These are phyloP conservation scores for Hippocampus zosterae DNA, from an alignment of 2,113 vertebrate species.

Conservation along the genomic window DNA sequence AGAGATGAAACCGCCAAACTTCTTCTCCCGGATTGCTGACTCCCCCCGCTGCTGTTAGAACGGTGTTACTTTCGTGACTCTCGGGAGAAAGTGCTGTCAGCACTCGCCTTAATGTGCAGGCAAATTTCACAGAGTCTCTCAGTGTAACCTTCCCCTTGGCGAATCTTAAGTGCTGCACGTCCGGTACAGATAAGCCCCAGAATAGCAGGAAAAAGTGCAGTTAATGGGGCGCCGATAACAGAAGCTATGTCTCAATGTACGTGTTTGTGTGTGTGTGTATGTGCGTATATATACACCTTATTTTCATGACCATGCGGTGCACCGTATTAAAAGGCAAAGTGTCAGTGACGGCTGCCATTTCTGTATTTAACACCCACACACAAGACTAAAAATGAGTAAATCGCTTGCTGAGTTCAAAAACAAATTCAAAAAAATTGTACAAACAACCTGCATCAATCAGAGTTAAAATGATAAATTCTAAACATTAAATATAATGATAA, in stretches of 20 bases:
- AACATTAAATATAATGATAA: no score
- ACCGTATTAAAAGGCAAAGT: no score
- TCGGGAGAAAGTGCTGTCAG: conserved; percentile 65
- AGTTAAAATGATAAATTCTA: no score
- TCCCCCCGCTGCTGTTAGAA: conserved; percentile 42
- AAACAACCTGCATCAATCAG: no score
- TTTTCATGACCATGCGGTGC: no score
- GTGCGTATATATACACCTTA: no score
- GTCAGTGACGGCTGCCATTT: no score
- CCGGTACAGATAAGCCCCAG: conserved; percentile 40
- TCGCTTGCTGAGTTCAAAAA: no score
- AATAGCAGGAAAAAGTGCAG: conserved; percentile 33
- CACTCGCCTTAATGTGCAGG: conserved; percentile 59
- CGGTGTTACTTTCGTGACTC: conserved; percentile 65
- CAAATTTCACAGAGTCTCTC: conserved; percentile 66
- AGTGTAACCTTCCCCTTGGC: conserved; percentile 62
- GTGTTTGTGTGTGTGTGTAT: no score
- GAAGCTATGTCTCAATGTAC: conserved; percentile 10
- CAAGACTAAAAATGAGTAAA: no score
- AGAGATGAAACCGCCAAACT: conserved; percentile 57
- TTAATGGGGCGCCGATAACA: conserved; percentile 35
- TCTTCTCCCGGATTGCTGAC: conserved; percentile 16
- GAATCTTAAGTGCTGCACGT: conserved; percentile 57
- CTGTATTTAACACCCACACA: no score
- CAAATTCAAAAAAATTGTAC: no score